Conservation (phyloP, 2,888 invertebrate genomes). For the Periphyllus acericola region DNA sequence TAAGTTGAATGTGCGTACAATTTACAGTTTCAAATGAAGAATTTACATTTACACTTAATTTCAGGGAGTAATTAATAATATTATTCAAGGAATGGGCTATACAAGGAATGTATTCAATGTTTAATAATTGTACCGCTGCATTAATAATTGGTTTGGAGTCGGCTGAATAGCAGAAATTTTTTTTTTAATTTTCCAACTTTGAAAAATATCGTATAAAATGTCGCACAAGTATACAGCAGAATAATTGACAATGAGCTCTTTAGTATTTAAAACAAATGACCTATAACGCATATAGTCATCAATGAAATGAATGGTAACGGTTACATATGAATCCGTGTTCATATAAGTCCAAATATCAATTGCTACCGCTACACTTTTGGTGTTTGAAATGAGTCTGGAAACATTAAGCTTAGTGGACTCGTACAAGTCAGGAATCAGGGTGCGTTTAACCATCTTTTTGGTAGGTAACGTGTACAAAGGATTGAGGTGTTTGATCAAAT, state of each 20-base stretch:
- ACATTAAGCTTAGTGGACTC: not conserved
- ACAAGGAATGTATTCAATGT: not conserved
- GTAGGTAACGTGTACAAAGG: not conserved
- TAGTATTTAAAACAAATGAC: not conserved
- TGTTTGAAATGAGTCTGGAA: not conserved
- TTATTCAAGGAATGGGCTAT: not conserved
- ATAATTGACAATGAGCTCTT: not conserved
- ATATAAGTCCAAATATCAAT: not conserved
- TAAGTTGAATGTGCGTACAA: not conserved
- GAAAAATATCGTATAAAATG: not conserved
- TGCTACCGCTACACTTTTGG: not conserved
- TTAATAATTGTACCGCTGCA: not conserved
- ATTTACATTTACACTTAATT: not conserved
- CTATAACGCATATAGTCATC: not conserved
- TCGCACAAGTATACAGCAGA: not conserved
- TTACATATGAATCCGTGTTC: not conserved
- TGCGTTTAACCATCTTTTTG: not conserved
- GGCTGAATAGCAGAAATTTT: not conserved
- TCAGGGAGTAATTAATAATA: not conserved
- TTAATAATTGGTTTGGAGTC: not conserved
- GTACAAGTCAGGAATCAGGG: not conserved
- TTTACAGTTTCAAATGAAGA: not conserved
- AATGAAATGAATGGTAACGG: not conserved
- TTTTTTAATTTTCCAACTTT: not conserved
- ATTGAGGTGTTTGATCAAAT: not conserved